Evolutionary conservation across 1,140 invertebrate genomes (phyloP).

Genomic region (Wiebesia pumilae): DNA sequence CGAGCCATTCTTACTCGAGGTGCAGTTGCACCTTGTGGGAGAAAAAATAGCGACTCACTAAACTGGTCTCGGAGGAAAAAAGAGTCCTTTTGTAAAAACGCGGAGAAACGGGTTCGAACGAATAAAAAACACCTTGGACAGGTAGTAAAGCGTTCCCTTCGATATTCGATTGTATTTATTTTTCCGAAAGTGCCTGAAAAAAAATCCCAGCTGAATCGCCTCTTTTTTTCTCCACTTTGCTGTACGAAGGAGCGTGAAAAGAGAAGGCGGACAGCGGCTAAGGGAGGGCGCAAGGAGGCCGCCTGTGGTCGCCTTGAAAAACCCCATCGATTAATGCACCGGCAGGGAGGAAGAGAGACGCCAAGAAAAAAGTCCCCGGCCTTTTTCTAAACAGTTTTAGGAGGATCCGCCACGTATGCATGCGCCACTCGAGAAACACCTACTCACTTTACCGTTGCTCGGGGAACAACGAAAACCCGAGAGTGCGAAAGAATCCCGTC

Average conservation of each 20-base stretch:
- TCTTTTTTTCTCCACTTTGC: neutral
- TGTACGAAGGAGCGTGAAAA: neutral
- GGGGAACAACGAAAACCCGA: slow-evolving; percentile 30
- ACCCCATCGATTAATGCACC: slow-evolving; percentile 38
- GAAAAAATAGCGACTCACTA: neutral
- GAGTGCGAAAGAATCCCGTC: slow-evolving; percentile 8
- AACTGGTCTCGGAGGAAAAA: neutral
- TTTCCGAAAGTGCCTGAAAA: slow-evolving; percentile 3
- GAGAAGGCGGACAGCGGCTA: slow-evolving; percentile 6
- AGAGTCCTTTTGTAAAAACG: no score
- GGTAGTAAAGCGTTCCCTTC: slow-evolving; percentile 17
- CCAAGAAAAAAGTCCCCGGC: neutral
- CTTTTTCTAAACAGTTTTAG: slow-evolving; percentile 68
- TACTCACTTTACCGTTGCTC: slow-evolving; percentile 69
- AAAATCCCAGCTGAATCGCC: neutral
- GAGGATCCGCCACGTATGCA: neutral
- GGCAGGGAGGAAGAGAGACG: slow-evolving; percentile 8
- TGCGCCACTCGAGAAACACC: slow-evolving; percentile 49
- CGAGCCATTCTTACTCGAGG: neutral
- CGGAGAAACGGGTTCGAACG: neutral
- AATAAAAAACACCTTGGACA: neutral
- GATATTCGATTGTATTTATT: slow-evolving; percentile 23
- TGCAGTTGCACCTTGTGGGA: slow-evolving; percentile 4
- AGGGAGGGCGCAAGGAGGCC: neutral
- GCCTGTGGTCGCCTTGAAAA: slow-evolving; percentile 28